phyloP scores from a whole-genome alignment of 1,140 invertebrate species.

The Leptonema lineaticorne region DNA sequence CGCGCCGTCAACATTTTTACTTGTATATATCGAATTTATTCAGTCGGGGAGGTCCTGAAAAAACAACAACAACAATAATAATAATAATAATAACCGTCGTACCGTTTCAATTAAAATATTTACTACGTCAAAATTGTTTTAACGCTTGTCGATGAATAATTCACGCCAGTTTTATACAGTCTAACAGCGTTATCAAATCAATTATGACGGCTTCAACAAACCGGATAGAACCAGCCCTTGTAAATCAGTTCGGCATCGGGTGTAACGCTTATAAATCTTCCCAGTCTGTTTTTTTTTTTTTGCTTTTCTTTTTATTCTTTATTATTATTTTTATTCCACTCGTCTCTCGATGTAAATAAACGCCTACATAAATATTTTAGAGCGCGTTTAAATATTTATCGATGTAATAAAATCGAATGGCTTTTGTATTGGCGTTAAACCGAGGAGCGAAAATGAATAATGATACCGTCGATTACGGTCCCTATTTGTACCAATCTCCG shows the following conservation, averaged over 20 bases:
- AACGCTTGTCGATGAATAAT: no score
- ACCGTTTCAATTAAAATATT: no score
- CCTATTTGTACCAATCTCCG: not conserved
- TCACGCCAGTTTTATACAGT: not conserved
- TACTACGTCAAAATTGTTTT: no score
- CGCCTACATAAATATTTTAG: constrained; percentile 8
- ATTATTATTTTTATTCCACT: no score
- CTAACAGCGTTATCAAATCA: not conserved
- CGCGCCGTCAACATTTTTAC: no score
- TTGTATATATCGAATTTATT: no score
- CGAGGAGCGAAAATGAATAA: not conserved
- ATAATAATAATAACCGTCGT: no score
- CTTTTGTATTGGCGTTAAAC: not conserved
- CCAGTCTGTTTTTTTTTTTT: not conserved
- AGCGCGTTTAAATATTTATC: constrained; percentile 14
- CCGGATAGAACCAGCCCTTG: not conserved
- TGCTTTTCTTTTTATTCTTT: not conserved
- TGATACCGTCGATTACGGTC: not conserved
- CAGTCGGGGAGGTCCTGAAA: no score
- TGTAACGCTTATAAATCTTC: constrained; percentile 1
- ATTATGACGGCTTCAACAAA: not conserved
- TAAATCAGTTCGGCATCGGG: not conserved
- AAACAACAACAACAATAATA: no score
- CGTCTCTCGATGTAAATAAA: not conserved
- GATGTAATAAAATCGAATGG: constrained; percentile 14